These are phyloP conservation scores for Enchytraeus crypticus DNA, from an alignment of 2,888 invertebrate genomes.

Conservation along the genomic window DNA sequence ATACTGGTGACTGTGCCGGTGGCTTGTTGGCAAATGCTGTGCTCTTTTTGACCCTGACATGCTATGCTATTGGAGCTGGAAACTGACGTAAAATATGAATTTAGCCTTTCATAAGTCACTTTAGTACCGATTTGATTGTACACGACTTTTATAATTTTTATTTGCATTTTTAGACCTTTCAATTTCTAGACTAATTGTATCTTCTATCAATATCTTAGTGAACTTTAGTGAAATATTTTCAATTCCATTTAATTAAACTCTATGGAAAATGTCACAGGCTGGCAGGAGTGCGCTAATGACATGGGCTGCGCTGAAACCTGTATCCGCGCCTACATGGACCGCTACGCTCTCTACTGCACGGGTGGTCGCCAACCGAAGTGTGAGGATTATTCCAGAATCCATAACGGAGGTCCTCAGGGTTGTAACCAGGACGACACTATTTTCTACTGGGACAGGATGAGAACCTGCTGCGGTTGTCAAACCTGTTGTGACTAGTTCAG, in stretches of 20 bases:
- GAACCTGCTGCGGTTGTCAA: slow-evolving; percentile 20
- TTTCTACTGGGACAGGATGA: slow-evolving; percentile 35
- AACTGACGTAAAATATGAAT: too few relatives aligned
- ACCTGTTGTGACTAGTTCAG: neutral
- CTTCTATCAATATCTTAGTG: too few relatives aligned
- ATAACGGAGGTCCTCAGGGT: slow-evolving; percentile 37
- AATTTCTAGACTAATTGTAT: too few relatives aligned
- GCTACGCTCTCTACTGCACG: slow-evolving; percentile 31
- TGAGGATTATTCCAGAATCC: slow-evolving; percentile 34
- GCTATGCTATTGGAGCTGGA: too few relatives aligned
- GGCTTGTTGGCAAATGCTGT: too few relatives aligned
- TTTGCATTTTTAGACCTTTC: too few relatives aligned
- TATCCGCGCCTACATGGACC: slow-evolving; percentile 32
- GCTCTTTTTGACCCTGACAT: too few relatives aligned
- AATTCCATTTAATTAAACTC: neutral
- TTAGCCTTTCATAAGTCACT: too few relatives aligned
- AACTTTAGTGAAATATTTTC: too few relatives aligned
- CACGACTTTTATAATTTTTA: too few relatives aligned
- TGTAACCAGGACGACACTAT: slow-evolving; percentile 26
- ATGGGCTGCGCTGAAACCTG: slow-evolving; percentile 31
- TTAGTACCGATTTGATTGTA: too few relatives aligned
- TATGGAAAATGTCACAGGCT: slow-evolving; percentile 20
- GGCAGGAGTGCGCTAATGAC: slow-evolving; percentile 30
- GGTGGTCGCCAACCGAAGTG: slow-evolving; percentile 28
- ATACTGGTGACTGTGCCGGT: too few relatives aligned